These are phyloP conservation scores for Mystacides longicornis DNA, from an alignment of 2,888 invertebrate species.

Conservation along the genomic window DNA sequence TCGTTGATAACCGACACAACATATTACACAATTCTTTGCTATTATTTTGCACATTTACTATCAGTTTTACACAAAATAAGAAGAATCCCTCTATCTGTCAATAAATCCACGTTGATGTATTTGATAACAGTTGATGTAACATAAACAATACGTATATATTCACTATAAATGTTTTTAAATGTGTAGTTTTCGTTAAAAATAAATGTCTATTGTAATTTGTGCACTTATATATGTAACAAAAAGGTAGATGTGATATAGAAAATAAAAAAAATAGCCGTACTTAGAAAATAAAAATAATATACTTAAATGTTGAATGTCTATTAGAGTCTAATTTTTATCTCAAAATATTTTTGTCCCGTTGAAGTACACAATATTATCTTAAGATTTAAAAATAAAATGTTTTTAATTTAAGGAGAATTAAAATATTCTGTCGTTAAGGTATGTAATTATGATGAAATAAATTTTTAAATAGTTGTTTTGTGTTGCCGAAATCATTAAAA, in stretches of 20 bases:
- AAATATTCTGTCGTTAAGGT: neutral
- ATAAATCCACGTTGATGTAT: too few species aligned
- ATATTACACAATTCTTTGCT: neutral
- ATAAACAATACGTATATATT: neutral
- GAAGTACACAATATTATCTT: constrained; percentile 1
- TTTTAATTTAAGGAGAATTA: neutral
- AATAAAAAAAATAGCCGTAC: neutral
- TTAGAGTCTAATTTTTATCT: neutral
- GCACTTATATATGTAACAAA: constrained; percentile 21
- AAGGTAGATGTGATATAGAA: constrained; percentile 24
- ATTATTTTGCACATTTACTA: neutral
- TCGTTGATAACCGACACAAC: neutral
- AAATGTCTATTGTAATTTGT: constrained; percentile 19
- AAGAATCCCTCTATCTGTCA: neutral
- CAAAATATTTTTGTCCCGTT: neutral
- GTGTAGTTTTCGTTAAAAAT: constrained; percentile 15
- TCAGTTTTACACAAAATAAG: neutral
- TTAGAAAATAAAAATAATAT: constrained; percentile 13
- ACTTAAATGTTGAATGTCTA: constrained; percentile 16
- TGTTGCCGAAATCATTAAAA: neutral
- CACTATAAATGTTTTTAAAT: constrained; percentile 12
- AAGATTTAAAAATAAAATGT: neutral
- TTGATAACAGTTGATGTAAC: neutral
- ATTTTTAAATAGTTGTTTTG: neutral
- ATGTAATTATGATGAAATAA: neutral